Percentiles rank a stretch among this genome's conserved stretches.
Evolutionary conservation across 2,888 invertebrate genomes (phyloP).

Genomic region (Mythimna lalbum): DNA sequence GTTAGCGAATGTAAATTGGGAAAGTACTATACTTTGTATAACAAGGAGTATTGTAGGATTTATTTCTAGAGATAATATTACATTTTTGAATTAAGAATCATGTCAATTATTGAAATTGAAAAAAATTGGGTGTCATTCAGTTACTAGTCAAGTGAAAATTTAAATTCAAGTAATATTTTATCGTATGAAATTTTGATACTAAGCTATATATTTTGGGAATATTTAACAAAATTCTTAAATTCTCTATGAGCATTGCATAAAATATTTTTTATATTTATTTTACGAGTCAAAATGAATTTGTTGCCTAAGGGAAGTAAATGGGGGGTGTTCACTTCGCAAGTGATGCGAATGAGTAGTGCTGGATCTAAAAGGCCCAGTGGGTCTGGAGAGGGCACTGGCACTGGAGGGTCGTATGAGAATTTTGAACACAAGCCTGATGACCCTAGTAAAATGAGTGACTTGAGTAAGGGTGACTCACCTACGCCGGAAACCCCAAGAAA

Average conservation of each 20-base stretch:
- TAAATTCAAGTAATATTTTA: neutral
- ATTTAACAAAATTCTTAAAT: conserved; percentile 14
- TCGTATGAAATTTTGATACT: conserved; percentile 5
- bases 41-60: neutral
- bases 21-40: neutral
- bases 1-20: neutral
- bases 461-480: neutral
- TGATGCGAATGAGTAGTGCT: neutral
- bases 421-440: neutral
- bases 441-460: neutral
- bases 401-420: neutral
- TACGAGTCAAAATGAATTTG: conserved; percentile 21
- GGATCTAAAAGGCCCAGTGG: neutral
- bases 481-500: neutral
- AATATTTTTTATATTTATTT: neutral
- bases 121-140: neutral
- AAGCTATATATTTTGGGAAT: neutral
- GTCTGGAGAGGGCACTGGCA: neutral
- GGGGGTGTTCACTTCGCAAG: neutral
- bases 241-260: neutral
- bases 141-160: conserved; percentile 1
- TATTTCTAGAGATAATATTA: neutral
- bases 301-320: conserved; percentile 14
- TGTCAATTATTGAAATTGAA: neutral
- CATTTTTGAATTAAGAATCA: conserved; percentile 18